Evolutionary conservation across 2,113 vertebrate genomes (phyloP), one percentile per base, ranked within the genome.

Genomic region (Chloropsis cyanopogon): DNA sequence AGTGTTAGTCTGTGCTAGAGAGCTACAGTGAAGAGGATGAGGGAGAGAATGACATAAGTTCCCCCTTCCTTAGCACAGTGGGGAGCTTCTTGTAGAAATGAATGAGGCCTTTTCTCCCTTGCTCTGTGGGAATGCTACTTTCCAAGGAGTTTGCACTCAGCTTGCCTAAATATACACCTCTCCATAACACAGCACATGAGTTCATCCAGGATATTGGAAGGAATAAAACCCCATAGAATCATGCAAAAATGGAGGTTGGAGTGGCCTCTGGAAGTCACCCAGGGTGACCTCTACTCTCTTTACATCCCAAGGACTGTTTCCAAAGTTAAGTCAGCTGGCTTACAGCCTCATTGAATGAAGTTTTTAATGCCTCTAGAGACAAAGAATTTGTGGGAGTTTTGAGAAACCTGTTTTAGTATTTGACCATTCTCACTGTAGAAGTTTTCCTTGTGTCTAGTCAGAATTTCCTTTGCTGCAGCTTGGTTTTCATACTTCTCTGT

Each of bases 71-170:
- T 10, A 44, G 64, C 59, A 94, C 82, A 88, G 76, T 72, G 61
- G 29, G 33, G 52, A 94, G 41, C 16, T 90, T 93, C 85, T 88
- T 86, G 46, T 26, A 49, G 56, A 68, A 95, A 94, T 93, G 82
- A 95, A 94, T 90, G 85, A 22, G 54, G 63, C 76, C 21, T 82
- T 87, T 93, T 96, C 88, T 90, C 31, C 82, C 53, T 81, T 47
- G 14, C 33, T 7, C 71, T 86, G 64, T 61, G 82, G 76, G 60
- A 94, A 86, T 82, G 82, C 7, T 65, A 1, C 60, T 92, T 93
- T 60, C 50, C 72, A 79, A 78, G 47, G 44, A 23, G 14, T 63
- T 77, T 75, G 49, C 31, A 24, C 49, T 94, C 72, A 44, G 49
- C 68, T 93, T 94, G 80, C 82, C 73, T 85, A 90, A 90, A 79